phyloP scores from a whole-genome alignment of 2,888 invertebrate species.

The Schrankia costaestrigalis region DNA sequence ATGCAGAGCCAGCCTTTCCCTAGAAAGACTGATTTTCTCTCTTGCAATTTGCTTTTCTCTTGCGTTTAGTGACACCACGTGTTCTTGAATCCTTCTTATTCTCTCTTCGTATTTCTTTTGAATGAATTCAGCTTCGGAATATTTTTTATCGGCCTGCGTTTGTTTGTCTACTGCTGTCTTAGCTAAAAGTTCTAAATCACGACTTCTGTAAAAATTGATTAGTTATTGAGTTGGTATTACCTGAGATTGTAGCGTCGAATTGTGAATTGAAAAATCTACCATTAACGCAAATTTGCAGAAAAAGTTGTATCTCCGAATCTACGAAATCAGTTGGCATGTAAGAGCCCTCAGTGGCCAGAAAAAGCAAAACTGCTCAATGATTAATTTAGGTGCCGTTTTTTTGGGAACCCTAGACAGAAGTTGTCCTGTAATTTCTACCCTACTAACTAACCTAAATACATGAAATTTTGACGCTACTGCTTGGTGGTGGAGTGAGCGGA shows the following conservation, averaged over 20 bases:
- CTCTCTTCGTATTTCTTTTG: slow-evolving; percentile 80
- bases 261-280: too few species aligned
- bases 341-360: too few species aligned
- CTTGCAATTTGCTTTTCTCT: slow-evolving; percentile 82
- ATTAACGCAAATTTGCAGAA: too few species aligned
- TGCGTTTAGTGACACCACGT: slow-evolving; percentile 73
- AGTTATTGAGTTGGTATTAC: background rate
- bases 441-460: too few species aligned
- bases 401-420: too few species aligned
- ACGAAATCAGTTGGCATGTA: too few species aligned
- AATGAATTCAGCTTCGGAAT: slow-evolving; percentile 76
- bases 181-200: slow-evolving; percentile 76
- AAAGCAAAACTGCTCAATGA: too few species aligned
- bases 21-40: slow-evolving; percentile 81
- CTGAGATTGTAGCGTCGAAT: background rate
- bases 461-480: too few species aligned
- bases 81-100: slow-evolving; percentile 79
- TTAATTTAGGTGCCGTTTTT: too few species aligned
- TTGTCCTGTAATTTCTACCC: too few species aligned
- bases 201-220: slow-evolving; percentile 49
- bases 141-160: slow-evolving; percentile 78
- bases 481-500: too few species aligned
- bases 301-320: too few species aligned
- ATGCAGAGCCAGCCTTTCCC: slow-evolving; percentile 79
- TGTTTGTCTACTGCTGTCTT: slow-evolving; percentile 81